Conservation (phyloP, 2,888 invertebrate genomes). For the Xestobium rufovillosum region DNA sequence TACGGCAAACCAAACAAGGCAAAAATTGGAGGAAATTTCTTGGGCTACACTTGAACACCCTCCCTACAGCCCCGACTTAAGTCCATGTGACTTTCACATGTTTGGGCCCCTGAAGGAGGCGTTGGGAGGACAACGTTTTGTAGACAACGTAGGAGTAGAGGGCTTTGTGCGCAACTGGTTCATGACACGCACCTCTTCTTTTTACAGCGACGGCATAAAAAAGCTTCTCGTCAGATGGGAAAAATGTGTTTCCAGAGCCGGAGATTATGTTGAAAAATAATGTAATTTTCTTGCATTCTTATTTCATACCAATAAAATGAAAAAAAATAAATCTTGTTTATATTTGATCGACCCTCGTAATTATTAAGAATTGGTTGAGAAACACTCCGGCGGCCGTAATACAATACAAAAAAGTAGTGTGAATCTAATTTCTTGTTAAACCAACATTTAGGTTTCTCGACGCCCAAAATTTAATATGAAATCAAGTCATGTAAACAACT, state of each 20-base stretch:
- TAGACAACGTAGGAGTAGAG: background rate
- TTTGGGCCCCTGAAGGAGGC: constrained; percentile 2
- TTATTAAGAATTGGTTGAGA: too few relatives aligned
- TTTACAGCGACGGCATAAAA: background rate
- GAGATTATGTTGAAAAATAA: constrained; percentile 1
- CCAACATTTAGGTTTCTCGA: too few relatives aligned
- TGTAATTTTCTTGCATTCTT: too few relatives aligned
- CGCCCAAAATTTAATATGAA: too few relatives aligned
- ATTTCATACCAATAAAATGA: too few relatives aligned
- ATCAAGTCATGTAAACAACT: too few relatives aligned
- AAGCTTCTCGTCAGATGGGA: background rate
- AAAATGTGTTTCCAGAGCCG: background rate
- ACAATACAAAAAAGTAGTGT: too few relatives aligned
- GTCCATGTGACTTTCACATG: background rate
- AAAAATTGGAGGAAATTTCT: background rate
- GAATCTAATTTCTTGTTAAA: too few relatives aligned
- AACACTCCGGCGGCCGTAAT: too few relatives aligned
- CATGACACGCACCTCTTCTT: too few relatives aligned
- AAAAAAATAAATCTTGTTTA: too few relatives aligned
- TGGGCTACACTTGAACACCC: background rate
- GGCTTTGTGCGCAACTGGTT: constrained; percentile 1
- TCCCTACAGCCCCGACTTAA: constrained; percentile 1
- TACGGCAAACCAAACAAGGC: background rate
- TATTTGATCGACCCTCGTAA: too few relatives aligned
- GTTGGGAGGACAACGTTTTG: background rate